phyloP scores from a whole-genome alignment of 2,797 vertebrate genomes.

The Adrianichthys oophorus region DNA sequence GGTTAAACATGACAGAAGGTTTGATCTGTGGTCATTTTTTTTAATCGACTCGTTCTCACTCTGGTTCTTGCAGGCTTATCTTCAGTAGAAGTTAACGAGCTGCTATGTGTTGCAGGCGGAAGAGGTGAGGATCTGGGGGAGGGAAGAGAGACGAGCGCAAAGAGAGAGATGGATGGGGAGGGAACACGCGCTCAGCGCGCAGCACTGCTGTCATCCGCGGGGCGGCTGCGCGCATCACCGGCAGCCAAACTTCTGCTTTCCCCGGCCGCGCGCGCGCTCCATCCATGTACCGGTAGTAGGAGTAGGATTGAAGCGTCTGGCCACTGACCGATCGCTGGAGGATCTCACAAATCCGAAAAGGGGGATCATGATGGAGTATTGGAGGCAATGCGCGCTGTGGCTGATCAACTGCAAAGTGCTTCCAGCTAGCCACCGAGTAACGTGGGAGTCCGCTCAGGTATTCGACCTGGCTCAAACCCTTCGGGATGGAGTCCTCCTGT shows the following conservation, averaged over 20 bases:
- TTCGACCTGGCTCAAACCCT: constrained; percentile 96
- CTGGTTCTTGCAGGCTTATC: constrained; percentile 3
- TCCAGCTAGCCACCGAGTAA: constrained; percentile 91
- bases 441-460: constrained; percentile 94
- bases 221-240: constrained; percentile 28
- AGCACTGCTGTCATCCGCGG: constrained; percentile 50
- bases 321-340: neutral
- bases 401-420: constrained; percentile 94
- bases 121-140: constrained; percentile 57
- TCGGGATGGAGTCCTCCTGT: constrained; percentile 93
- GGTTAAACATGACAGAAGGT: too few relatives aligned
- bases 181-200: constrained; percentile 51
- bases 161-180: constrained; percentile 22
- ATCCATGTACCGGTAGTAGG: constrained; percentile 32
- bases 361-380: constrained; percentile 87
- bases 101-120: constrained; percentile 51
- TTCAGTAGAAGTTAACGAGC: constrained; percentile 13
- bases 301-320: constrained; percentile 27
- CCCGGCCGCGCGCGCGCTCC: constrained; percentile 1
- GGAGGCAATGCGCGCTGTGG: constrained; percentile 94
- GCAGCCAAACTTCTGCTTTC: constrained; percentile 19
- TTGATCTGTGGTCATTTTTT: too few relatives aligned
- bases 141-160: constrained; percentile 40
- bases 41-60: neutral
- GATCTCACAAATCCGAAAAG: neutral